Evolutionary conservation across 2,797 vertebrate species (phyloP).

Genomic region (Pachyuromys duprasi): DNA sequence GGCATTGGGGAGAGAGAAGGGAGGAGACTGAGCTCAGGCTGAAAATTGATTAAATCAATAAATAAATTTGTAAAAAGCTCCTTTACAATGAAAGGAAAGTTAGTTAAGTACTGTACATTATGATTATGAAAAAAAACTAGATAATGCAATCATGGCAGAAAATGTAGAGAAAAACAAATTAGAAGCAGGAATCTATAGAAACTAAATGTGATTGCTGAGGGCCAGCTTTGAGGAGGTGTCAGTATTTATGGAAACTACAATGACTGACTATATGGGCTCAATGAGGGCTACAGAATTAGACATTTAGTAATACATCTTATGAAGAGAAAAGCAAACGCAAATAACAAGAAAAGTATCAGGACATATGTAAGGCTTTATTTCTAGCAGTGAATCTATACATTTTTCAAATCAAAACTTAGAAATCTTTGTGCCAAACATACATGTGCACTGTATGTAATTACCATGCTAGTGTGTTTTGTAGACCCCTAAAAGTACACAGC

Average conservation of each 20-base stretch:
- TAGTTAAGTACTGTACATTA: no score
- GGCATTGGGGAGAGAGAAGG: no score
- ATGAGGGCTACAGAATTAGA: background rate
- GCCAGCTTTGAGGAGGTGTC: background rate
- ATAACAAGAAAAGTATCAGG: background rate
- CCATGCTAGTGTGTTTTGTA: background rate
- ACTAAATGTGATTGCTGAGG: background rate
- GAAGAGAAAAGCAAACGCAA: background rate
- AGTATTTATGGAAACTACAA: background rate
- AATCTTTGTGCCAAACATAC: background rate
- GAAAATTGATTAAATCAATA: no score
- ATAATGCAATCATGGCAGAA: background rate
- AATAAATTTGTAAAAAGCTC: no score
- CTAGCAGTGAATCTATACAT: background rate
- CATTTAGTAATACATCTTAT: background rate
- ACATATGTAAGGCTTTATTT: background rate
- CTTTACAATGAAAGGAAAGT: no score
- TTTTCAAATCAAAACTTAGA: background rate
- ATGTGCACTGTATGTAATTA: background rate
- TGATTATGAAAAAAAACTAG: background rate
- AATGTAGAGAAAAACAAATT: background rate
- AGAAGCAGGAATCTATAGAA: background rate
- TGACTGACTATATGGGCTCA: background rate
- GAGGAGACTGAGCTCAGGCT: no score
- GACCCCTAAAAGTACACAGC: background rate